Evolutionary conservation across 2,113 vertebrate genomes (phyloP).

Genomic region (Pseudorasbora parva): DNA sequence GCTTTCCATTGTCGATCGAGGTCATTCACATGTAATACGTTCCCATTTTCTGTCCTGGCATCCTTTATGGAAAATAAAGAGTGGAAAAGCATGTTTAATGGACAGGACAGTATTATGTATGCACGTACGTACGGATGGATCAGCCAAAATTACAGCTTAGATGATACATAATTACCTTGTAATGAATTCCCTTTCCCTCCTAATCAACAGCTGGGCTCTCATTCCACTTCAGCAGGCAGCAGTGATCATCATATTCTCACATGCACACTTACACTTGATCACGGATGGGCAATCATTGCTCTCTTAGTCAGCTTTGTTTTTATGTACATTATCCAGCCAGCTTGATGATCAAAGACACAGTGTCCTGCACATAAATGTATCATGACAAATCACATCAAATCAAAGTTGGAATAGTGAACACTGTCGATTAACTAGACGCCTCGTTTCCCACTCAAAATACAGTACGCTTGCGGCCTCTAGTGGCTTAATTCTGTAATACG

Average conservation of each 20-base stretch:
- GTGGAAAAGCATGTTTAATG: neutral
- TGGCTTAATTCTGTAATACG: neutral
- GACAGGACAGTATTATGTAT: neutral
- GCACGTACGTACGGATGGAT: neutral
- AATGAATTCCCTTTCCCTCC: conserved; percentile 35
- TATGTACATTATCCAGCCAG: neutral
- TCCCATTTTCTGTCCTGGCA: neutral
- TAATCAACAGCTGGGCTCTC: conserved; percentile 43
- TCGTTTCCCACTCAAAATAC: neutral
- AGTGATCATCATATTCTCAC: conserved; percentile 14
- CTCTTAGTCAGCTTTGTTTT: neutral
- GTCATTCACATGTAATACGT: neutral
- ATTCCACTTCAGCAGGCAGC: conserved; percentile 38
- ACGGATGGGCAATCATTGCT: neutral
- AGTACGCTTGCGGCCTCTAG: conserved; percentile 32
- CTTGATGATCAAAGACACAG: neutral
- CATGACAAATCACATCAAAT: neutral
- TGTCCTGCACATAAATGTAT: neutral
- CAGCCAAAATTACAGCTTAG: conserved; percentile 18
- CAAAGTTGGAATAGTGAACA: neutral
- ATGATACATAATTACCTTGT: conserved; percentile 42
- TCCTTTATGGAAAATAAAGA: neutral
- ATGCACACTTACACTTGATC: neutral
- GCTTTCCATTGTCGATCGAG: conserved; percentile 8
- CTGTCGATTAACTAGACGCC: neutral